These are phyloP conservation scores for Peribatodes rhomboidaria DNA, from an alignment of 2,888 invertebrate species.

Conservation along the genomic window DNA sequence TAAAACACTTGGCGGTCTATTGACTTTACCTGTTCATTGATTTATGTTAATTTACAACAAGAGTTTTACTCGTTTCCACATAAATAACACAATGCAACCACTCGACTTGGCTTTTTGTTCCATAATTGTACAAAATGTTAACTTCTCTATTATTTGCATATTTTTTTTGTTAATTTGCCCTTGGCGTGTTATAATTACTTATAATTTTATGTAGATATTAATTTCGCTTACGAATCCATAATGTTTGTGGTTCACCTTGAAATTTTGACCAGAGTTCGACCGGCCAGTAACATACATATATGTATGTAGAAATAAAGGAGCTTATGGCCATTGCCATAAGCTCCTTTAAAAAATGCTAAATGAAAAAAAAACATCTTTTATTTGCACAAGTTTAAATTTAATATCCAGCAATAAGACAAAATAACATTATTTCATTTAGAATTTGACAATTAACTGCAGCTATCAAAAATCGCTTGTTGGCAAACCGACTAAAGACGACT, in stretches of 20 bases:
- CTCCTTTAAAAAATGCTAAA: not conserved
- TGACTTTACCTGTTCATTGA: not conserved
- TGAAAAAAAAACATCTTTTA: too few species aligned
- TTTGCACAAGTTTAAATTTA: too few species aligned
- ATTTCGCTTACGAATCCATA: constrained; percentile 15
- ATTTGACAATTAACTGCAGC: too few species aligned
- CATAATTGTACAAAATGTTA: not conserved
- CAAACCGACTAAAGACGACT: too few species aligned
- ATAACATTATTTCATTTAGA: too few species aligned
- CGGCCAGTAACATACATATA: not conserved
- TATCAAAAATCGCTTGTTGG: too few species aligned
- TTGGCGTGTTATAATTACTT: not conserved
- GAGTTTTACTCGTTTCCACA: not conserved
- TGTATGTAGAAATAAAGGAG: not conserved
- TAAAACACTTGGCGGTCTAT: not conserved
- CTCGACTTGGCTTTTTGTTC: not conserved
- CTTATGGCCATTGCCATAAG: not conserved
- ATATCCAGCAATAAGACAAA: too few species aligned
- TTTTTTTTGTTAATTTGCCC: not conserved
- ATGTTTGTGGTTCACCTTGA: constrained; percentile 34
- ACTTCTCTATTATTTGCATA: not conserved
- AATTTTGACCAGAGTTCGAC: constrained; percentile 21
- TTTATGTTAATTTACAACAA: not conserved
- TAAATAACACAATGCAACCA: not conserved
- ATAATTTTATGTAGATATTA: constrained; percentile 1